A percentile compares a stretch with the other conserved stretches of the same genome.
Conservation (phyloP, 2,113 vertebrate species). For the Elephantulus edwardii region DNA sequence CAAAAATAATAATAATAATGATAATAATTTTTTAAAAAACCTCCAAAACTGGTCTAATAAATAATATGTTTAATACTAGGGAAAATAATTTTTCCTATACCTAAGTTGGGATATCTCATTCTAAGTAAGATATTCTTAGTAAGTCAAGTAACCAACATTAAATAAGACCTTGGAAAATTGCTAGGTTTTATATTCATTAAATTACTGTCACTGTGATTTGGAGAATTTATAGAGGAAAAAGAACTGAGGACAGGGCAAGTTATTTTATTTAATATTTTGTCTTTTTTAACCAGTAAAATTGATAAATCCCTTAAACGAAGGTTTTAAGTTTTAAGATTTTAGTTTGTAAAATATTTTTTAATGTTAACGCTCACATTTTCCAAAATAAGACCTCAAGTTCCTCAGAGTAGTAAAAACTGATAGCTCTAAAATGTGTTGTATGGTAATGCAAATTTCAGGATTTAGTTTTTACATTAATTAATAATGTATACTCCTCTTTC, state of each 20-base stretch:
- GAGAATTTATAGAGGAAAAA: conserved; percentile 36
- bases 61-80: conserved; percentile 30
- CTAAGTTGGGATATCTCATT: conserved; percentile 56
- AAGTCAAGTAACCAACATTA: conserved; percentile 42
- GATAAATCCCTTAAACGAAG: background rate
- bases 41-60: background rate
- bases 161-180: conserved; percentile 51
- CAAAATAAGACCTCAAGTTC: conserved; percentile 34
- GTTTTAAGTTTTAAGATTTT: conserved; percentile 55
- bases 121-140: no score
- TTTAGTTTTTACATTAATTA: conserved; percentile 3
- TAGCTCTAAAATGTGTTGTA: conserved; percentile 17
- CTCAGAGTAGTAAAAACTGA: conserved; percentile 41
- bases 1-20: no score
- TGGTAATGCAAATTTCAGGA: conserved; percentile 32
- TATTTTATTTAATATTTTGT: conserved; percentile 43
- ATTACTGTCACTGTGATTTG: conserved; percentile 49
- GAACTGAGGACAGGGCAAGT: background rate
- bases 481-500: conserved; percentile 2
- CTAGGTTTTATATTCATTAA: conserved; percentile 52
- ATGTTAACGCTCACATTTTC: conserved; percentile 46
- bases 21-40: no score
- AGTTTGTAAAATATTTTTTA: conserved; percentile 46
- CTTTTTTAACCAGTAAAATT: conserved; percentile 47
- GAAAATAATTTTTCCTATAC: background rate